phyloP scores from a whole-genome alignment of 2,113 vertebrate species.

The Condylura cristata region DNA sequence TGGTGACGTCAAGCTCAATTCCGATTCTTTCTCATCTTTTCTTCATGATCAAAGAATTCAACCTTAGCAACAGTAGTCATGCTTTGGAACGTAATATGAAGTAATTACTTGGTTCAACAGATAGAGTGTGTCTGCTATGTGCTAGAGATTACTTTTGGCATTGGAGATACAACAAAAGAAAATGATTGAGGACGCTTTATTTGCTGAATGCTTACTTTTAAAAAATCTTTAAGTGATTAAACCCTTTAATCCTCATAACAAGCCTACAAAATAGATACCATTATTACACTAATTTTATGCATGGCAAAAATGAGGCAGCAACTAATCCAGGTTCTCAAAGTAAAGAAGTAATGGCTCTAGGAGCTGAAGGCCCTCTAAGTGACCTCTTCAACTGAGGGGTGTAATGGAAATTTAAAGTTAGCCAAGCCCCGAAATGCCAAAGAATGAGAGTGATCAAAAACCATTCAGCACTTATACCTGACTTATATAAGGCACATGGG shows the following conservation, averaged over 20 bases:
- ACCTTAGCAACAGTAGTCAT: neutral
- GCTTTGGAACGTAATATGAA: neutral
- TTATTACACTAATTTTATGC: neutral
- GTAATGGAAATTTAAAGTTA: neutral
- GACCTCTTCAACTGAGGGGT: neutral
- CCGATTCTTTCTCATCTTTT: neutral
- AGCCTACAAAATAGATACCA: neutral
- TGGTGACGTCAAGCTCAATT: neutral
- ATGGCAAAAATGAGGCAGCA: neutral
- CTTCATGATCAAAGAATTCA: neutral
- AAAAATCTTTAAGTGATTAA: neutral
- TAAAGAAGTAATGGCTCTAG: neutral
- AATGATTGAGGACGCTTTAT: neutral
- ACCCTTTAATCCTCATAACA: neutral
- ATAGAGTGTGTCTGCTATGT: neutral
- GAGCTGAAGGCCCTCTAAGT: neutral
- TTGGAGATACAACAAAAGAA: neutral
- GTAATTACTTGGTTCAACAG: neutral
- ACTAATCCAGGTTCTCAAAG: neutral
- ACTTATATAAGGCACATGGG: neutral
- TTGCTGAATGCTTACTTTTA: neutral
- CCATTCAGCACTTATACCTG: neutral
- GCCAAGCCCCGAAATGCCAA: neutral
- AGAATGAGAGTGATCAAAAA: neutral
- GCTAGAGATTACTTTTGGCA: neutral